Conservation (phyloP, 1,140 invertebrate genomes). For the Lordiphosa clarofinis region DNA sequence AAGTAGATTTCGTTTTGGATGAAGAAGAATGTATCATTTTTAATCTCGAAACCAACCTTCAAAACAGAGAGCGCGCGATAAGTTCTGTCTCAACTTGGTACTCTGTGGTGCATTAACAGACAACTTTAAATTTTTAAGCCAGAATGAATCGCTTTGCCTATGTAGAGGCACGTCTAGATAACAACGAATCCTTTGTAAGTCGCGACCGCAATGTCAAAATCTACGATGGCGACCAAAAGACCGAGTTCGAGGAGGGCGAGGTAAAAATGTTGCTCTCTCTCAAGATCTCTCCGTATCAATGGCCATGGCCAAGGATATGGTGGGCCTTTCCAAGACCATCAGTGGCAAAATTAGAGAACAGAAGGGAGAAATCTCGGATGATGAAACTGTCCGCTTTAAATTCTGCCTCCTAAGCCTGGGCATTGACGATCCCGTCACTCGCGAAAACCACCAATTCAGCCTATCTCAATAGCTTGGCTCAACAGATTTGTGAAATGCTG, state of each 20-base stretch:
- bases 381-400: conserved; percentile 98
- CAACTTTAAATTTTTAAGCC: too few species aligned
- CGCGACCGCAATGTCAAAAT: conserved; percentile 88
- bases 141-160: conserved; percentile 92
- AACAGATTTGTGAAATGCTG: conserved; percentile 91
- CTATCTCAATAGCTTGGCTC: conserved; percentile 93
- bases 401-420: conserved; percentile 97
- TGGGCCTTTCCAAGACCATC: conserved; percentile 93
- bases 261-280: conserved; percentile 94
- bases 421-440: conserved; percentile 97
- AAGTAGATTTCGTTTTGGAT: too few species aligned
- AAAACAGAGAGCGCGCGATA: too few species aligned
- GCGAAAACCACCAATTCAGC: conserved; percentile 91
- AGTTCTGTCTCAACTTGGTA: too few species aligned
- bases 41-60: too few species aligned
- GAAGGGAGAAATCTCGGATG: conserved; percentile 97
- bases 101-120: too few species aligned
- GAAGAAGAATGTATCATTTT: too few species aligned
- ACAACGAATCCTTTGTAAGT: conserved; percentile 86
- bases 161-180: conserved; percentile 83
- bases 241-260: conserved; percentile 90
- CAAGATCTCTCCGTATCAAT: conserved; percentile 96
- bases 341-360: conserved; percentile 96
- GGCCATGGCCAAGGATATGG: conserved; percentile 98
- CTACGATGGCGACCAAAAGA: conserved; percentile 94